phyloP scores from a whole-genome alignment of 2,797 vertebrate species.

The Lacerta bilineata region DNA sequence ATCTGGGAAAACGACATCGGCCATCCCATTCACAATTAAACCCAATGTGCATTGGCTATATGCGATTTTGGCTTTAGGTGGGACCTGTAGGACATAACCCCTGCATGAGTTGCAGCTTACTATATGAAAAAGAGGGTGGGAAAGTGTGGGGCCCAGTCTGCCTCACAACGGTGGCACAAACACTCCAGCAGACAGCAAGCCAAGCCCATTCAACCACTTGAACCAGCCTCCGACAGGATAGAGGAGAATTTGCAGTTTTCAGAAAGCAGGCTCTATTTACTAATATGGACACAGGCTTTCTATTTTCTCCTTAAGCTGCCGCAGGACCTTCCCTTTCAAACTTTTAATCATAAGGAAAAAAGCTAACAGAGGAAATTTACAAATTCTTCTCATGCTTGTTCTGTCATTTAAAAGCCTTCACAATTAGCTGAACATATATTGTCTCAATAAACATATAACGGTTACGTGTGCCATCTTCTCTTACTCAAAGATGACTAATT shows the following conservation, averaged over 20 bases:
- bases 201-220: not conserved
- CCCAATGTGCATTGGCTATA: too few species aligned
- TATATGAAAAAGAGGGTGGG: not conserved
- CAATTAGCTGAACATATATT: not conserved
- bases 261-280: not conserved
- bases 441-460: conserved; percentile 30
- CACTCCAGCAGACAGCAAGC: not conserved
- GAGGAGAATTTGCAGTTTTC: not conserved
- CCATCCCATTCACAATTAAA: too few species aligned
- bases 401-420: not conserved
- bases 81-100: too few species aligned
- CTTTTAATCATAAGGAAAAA: not conserved
- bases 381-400: not conserved
- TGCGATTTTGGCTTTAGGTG: too few species aligned
- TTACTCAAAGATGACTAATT: conserved; percentile 33
- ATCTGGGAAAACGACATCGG: too few species aligned
- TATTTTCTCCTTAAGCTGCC: not conserved
- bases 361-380: not conserved
- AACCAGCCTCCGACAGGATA: not conserved
- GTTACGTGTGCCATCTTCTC: not conserved
- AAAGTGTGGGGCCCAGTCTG: not conserved
- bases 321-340: not conserved
- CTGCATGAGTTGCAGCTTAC: too few species aligned
- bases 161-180: not conserved
- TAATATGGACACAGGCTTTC: not conserved